Base-by-base conservation (phyloP, 2,888 invertebrate species). In the Agriopis aurantiaria region DNA sequence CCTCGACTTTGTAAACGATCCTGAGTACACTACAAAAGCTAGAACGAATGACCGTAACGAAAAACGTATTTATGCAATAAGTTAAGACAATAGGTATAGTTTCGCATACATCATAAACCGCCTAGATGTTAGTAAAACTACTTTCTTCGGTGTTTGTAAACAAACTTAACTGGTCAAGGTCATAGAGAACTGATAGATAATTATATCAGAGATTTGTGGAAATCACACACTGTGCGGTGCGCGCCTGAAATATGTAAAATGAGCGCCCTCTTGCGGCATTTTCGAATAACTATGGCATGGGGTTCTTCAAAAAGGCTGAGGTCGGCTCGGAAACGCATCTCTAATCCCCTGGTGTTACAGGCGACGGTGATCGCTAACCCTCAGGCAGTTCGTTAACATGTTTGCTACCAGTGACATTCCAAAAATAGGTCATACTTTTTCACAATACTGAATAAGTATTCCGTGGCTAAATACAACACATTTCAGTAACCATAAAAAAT, bases 81-180 rank as follows among this genome's bases (percentile, higher is more conserved):
- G n/a, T 10, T 53, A 46, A 62, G 33, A 62, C 43, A 62, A 53
- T 53, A 33, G 33, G 33, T 33, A 33, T 17, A 9, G 23, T 62
- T 51, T 14, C 62, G 41, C 61, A 52, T 45, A 52, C 43, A 62
- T 52, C 61, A 43, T 62, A 62, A 53, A 23, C 62, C 45, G 45
- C 46, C 12, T 8, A 40, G 12, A 46, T 45, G 23, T n/a, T 52
- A 45, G 33, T 45, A 45, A 10, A 53, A 53, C 52, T 9, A 49
- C 49, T 57, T 56, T 56, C 14, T 55, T n/a, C 14, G 33, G 48
- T 69, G 69, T 65, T 69, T 62, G 65, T 69, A 61, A 57, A 65
- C 61, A 69, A 65, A 65, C 60, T 45, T 5, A 57, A 63, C 4
- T 1, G 51, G 46, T 65, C 65, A 65, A 56, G 49, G 56, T 61